Base-by-base conservation (phyloP, 2,888 invertebrate species). In the Xanthorhoe designata region DNA sequence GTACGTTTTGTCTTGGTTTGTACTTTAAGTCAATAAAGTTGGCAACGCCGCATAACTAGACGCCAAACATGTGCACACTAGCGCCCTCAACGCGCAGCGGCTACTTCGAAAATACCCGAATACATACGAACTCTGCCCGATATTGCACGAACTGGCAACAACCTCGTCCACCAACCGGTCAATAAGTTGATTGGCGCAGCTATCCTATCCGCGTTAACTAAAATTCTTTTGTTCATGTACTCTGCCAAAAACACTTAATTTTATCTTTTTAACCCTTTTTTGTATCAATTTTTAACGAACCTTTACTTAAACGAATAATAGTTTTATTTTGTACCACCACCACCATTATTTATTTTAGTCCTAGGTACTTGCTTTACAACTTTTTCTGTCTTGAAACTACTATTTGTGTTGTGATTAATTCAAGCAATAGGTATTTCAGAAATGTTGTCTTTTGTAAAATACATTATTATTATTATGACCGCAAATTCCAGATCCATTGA, bases 41-140 rank as follows among this genome's bases (percentile, higher is more conserved):
- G 94, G 94, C 94, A 94, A 94, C 94, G 91, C 90, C 91, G 94
- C 93, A 88, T 85, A 86, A 83, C 84, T 83, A 91, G 93, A 93
- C 92, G 93, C 94, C 89, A 92, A 92, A 92, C 92, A 92, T 90
- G 90, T 88, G 89, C 84, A 88, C 91, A 84, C 86, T 79, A 87
- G 94, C 93, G 94, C 94, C 94, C 92, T 83, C 94, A 90, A 91
- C 94, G 90, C 94, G 92, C 94, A 93, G 92, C 91, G 93, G 92
- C 82, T 81, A 81, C 80, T 83, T 83, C 79, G 77, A 82, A 86
- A 89, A 88, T 81, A 79, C 81, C 81, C 86, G 83, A 86, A 84
- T 76, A 71, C 81, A 82, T 77, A 84, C 91, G 92, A 90, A 88
- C 81, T 80, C 83, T 79, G 81, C 80, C 83, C 89, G 91, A 91